Evolutionary conservation across 2,797 vertebrate genomes (phyloP).

Genomic region (Champsocephalus esox): DNA sequence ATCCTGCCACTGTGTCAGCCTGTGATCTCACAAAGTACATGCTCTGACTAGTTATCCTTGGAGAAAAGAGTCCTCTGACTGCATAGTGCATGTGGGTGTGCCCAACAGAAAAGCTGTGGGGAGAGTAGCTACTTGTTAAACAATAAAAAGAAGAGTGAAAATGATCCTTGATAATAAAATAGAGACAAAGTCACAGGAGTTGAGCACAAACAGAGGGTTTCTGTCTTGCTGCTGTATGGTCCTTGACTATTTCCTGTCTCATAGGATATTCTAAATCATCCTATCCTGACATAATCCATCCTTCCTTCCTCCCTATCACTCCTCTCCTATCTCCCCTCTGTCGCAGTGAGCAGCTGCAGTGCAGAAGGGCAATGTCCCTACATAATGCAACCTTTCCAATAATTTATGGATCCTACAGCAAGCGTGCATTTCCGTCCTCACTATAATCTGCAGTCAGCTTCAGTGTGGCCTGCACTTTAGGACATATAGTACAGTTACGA

Average conservation of each 20-base stretch:
- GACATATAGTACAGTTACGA: background rate
- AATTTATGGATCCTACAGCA: conserved; percentile 24
- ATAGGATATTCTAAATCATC: conserved; percentile 8
- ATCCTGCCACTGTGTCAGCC: conserved; percentile 21
- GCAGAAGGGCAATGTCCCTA: conserved; percentile 38
- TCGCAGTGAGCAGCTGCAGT: conserved; percentile 64
- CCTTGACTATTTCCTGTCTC: background rate
- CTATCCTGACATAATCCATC: conserved; percentile 7
- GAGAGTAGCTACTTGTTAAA: conserved; percentile 15
- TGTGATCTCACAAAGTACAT: conserved; percentile 43
- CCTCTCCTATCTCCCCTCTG: conserved; percentile 34
- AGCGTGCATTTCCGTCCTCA: conserved; percentile 4
- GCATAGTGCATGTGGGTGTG: conserved; percentile 49
- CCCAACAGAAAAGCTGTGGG: conserved; percentile 1
- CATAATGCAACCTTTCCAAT: conserved; percentile 34
- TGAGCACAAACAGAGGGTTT: conserved; percentile 17
- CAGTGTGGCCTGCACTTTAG: conserved; percentile 39
- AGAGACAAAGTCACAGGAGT: conserved; percentile 1
- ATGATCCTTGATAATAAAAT: background rate
- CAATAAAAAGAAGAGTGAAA: background rate
- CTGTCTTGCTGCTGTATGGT: background rate
- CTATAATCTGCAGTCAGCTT: conserved; percentile 9
- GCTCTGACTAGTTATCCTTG: conserved; percentile 66
- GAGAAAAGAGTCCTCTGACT: conserved; percentile 8
- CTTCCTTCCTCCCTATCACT: background rate